phyloP scores from a whole-genome alignment of 2,113 vertebrate species.

The Microcebus tavaratra region DNA sequence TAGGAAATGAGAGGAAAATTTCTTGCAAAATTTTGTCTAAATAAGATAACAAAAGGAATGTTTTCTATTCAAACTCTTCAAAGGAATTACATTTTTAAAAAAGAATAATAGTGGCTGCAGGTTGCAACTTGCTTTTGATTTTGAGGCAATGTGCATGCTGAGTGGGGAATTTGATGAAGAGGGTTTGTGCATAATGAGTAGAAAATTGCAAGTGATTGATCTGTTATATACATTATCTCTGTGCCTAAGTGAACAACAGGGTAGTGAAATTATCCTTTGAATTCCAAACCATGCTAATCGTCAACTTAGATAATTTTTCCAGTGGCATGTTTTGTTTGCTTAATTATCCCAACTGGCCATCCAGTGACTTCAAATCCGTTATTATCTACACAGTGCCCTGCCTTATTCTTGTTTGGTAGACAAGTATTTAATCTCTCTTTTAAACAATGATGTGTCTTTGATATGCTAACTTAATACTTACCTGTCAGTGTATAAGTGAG shows the following conservation, averaged over 20 bases:
- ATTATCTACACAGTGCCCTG: not conserved
- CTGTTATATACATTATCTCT: conserved; percentile 45
- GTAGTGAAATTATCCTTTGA: conserved; percentile 59
- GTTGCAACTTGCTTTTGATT: conserved; percentile 51
- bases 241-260: conserved; percentile 19
- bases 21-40: conserved; percentile 57
- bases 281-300: conserved; percentile 63
- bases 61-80: conserved; percentile 5
- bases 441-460: conserved; percentile 38
- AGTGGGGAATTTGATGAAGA: conserved; percentile 46
- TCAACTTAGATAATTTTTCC: conserved; percentile 49
- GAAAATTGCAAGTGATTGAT: conserved; percentile 64
- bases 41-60: conserved; percentile 48
- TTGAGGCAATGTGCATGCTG: not conserved
- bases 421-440: conserved; percentile 55
- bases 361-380: conserved; percentile 39
- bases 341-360: conserved; percentile 52
- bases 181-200: conserved; percentile 48
- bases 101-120: not conserved
- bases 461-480: conserved; percentile 45
- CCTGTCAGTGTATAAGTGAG: conserved; percentile 40
- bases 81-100: not conserved
- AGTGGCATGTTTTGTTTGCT: conserved; percentile 41
- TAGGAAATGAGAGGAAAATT: conserved; percentile 55
- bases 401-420: conserved; percentile 39